These are phyloP conservation scores for Gavialis gangeticus DNA, from an alignment of 2,113 vertebrate genomes.

Conservation along the genomic window DNA sequence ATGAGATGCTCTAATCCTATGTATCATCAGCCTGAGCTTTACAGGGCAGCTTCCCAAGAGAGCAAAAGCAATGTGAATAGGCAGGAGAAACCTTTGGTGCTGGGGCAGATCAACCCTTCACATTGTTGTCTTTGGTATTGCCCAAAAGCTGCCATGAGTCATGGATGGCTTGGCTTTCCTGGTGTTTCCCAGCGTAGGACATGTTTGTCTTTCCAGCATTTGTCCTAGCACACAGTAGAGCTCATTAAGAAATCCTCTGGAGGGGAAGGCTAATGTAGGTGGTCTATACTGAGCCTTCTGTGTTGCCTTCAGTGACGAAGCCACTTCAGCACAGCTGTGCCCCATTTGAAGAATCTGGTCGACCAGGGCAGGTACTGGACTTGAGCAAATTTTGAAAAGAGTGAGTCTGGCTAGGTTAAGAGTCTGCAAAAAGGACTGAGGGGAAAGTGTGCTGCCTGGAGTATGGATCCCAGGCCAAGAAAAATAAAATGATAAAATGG, in stretches of 20 bases:
- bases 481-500: no score
- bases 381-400: neutral
- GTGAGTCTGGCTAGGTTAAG: neutral
- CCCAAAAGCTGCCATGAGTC: no score
- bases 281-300: neutral
- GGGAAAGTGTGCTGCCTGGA: neutral
- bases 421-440: no score
- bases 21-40: neutral
- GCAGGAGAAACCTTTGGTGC: neutral
- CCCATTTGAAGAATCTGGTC: neutral
- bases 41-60: neutral
- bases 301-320: neutral
- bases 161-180: neutral
- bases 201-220: neutral
- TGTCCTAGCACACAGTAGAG: neutral
- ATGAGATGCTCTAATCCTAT: neutral
- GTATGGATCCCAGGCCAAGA: no score
- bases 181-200: no score
- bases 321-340: neutral
- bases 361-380: neutral
- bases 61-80: neutral
- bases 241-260: neutral
- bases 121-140: neutral
- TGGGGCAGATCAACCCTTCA: neutral
- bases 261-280: neutral